Evolutionary conservation across 2,113 vertebrate species (phyloP).

Genomic region (Macquaria australasica): DNA sequence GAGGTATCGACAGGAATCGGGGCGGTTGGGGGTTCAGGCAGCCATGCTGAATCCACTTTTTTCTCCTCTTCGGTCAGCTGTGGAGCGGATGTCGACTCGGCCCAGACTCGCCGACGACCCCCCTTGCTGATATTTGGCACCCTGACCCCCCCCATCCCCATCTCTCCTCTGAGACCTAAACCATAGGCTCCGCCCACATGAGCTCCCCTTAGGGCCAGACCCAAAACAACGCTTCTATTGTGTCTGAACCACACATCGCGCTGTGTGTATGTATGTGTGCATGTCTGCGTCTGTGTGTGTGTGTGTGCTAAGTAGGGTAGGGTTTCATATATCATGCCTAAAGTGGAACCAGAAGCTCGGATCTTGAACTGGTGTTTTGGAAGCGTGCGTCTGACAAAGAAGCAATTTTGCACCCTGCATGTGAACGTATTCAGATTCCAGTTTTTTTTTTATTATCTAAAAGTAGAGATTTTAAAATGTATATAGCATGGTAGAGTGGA

Average conservation of each 20-base stretch:
- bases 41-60: constrained; percentile 36
- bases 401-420: constrained; percentile 15
- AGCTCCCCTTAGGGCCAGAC: constrained; percentile 31
- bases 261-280: constrained; percentile 44
- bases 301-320: constrained; percentile 30
- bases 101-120: background rate
- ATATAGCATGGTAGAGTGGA: background rate
- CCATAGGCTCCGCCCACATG: constrained; percentile 40
- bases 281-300: constrained; percentile 27
- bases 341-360: constrained; percentile 79
- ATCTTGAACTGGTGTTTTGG: constrained; percentile 67
- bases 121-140: constrained; percentile 11
- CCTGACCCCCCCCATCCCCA: constrained; percentile 1
- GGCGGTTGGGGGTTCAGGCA: background rate
- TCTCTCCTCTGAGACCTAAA: constrained; percentile 50
- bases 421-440: background rate
- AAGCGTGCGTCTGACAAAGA: constrained; percentile 63
- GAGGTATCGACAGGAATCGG: background rate
- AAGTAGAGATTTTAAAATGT: background rate
- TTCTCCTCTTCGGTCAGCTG: constrained; percentile 37
- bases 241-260: constrained; percentile 67
- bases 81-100: background rate
- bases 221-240: constrained; percentile 73
- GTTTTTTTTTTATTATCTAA: background rate
- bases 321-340: constrained; percentile 72